phyloP scores from a whole-genome alignment of 2,888 invertebrate genomes.

The Chymomyza fuscimana region DNA sequence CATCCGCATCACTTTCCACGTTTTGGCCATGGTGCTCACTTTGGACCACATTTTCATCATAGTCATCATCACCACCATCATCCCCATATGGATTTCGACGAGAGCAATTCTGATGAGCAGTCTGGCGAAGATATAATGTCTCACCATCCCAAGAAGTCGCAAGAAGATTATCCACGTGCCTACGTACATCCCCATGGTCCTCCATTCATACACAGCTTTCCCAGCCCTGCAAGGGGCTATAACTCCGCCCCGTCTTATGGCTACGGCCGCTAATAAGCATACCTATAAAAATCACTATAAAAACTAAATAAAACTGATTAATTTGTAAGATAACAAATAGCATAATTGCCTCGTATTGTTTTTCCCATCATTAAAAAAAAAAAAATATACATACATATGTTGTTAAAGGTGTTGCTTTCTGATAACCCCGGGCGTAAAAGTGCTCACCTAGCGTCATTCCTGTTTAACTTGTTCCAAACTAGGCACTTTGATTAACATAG shows the following conservation, averaged over 20 bases:
- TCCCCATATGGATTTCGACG: neutral
- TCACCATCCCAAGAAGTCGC: neutral
- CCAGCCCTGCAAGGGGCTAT: neutral
- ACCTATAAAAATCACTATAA: neutral
- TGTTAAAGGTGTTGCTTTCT: too few species aligned
- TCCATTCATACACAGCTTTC: neutral
- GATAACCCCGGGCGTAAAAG: too few species aligned
- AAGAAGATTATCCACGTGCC: neutral
- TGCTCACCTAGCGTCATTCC: too few species aligned
- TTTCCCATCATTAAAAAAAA: too few species aligned
- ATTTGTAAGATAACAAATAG: neutral
- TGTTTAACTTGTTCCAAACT: too few species aligned
- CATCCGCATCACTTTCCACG: constrained; percentile 30
- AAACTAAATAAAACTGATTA: neutral
- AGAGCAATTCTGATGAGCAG: constrained; percentile 1
- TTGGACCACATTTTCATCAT: constrained; percentile 8
- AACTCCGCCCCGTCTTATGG: neutral
- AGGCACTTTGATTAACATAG: too few species aligned
- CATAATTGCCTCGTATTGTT: too few species aligned
- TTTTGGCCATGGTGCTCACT: constrained; percentile 18
- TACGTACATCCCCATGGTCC: too few species aligned
- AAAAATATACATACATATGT: too few species aligned
- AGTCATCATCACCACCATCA: neutral
- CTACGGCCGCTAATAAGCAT: neutral
- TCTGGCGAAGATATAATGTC: constrained; percentile 13